These are phyloP conservation scores for Diaprepes abbreviatus DNA, from an alignment of 2,888 invertebrate species.

Conservation along the genomic window DNA sequence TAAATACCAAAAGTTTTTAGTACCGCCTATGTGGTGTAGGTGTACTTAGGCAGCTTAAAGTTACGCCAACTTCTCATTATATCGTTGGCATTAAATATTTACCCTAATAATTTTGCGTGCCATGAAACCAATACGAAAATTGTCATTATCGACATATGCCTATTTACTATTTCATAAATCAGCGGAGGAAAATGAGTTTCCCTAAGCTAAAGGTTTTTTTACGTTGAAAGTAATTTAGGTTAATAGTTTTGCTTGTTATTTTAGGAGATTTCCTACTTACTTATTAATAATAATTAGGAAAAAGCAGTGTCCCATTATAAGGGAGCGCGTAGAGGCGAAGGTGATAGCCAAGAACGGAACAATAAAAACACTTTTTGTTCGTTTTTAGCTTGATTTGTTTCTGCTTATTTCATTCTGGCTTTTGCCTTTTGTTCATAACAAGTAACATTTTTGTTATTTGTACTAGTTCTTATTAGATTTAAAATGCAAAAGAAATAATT, in stretches of 20 bases:
- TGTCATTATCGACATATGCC: constrained; percentile 44
- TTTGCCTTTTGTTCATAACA: no score
- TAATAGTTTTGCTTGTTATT: constrained; percentile 33
- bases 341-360: no score
- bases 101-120: constrained; percentile 38
- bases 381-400: no score
- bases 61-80: constrained; percentile 40
- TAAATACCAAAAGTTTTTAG: neutral
- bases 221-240: constrained; percentile 30
- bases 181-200: constrained; percentile 24
- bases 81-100: constrained; percentile 35
- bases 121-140: constrained; percentile 29
- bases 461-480: no score
- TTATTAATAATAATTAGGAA: constrained; percentile 24
- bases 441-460: no score
- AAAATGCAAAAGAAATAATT: no score
- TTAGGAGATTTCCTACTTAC: constrained; percentile 19
- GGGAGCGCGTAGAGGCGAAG: no score
- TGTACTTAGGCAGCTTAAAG: constrained; percentile 46
- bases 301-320: no score
- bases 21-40: constrained; percentile 54
- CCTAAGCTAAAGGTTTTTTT: constrained; percentile 30
- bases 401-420: no score
- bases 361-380: no score
- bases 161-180: constrained; percentile 43